Percentiles rank a stretch among this genome's conserved stretches.
Conservation (phyloP, 2,797 vertebrate species). For the Propithecus perrieri region DNA sequence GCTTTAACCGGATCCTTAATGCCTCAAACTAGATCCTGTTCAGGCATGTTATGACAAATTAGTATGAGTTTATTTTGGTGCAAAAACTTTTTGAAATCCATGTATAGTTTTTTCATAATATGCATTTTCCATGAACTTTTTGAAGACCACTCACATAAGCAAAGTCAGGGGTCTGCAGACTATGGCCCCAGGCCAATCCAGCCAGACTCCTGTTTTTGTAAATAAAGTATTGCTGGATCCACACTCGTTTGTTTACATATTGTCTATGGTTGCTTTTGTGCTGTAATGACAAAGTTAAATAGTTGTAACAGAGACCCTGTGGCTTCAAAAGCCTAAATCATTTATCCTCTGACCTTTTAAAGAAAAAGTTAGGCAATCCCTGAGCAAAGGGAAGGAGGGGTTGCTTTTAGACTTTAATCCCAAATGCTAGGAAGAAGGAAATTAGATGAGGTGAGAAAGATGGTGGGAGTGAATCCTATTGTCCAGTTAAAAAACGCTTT, state of each 20-base stretch:
- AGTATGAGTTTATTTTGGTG: too few relatives aligned
- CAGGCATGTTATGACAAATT: too few relatives aligned
- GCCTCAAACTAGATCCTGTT: too few relatives aligned
- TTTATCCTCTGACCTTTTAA: not conserved
- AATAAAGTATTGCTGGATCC: not conserved
- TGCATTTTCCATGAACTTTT: too few relatives aligned
- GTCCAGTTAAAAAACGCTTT: not conserved
- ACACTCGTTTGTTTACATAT: not conserved
- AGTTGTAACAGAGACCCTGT: not conserved
- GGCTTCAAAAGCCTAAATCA: not conserved
- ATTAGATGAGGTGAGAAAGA: not conserved
- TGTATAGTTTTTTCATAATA: too few relatives aligned
- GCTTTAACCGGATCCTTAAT: too few relatives aligned
- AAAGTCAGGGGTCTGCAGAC: not conserved
- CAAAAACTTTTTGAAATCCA: too few relatives aligned
- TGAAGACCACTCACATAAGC: not conserved
- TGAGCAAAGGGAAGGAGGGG: not conserved
- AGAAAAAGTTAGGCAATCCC: not conserved
- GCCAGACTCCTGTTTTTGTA: not conserved
- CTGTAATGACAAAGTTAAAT: not conserved
- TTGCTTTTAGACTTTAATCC: not conserved
- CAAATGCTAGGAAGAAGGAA: not conserved
- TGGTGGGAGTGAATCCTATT: not conserved
- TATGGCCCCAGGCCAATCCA: not conserved
- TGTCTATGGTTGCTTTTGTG: not conserved